These are phyloP conservation scores for Coleophora deauratella DNA, from an alignment of 2,888 invertebrate genomes.

Conservation along the genomic window DNA sequence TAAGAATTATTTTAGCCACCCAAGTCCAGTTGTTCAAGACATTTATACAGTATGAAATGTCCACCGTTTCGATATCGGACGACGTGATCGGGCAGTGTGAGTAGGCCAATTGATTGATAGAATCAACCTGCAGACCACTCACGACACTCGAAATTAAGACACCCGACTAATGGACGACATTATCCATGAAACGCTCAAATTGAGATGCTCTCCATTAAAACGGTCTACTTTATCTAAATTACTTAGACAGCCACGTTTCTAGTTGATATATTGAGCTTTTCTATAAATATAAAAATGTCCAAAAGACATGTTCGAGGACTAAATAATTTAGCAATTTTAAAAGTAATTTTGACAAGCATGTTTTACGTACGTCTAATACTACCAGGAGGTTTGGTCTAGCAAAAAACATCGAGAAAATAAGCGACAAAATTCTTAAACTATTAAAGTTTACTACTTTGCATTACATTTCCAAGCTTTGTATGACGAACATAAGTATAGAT, in stretches of 20 bases:
- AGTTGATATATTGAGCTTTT: not conserved
- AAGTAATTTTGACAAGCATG: not conserved
- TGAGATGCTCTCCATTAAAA: constrained; percentile 32
- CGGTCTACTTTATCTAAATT: constrained; percentile 10
- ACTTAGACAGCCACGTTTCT: not conserved
- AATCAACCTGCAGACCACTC: constrained; percentile 49
- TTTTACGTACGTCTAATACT: too few species aligned
- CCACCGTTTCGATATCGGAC: too few species aligned
- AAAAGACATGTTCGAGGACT: too few species aligned
- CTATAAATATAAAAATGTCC: not conserved
- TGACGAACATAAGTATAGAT: too few species aligned
- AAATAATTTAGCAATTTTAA: not conserved
- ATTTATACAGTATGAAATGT: too few species aligned
- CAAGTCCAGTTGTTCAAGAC: too few species aligned
- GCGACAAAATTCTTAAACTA: too few species aligned
- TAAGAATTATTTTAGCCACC: too few species aligned
- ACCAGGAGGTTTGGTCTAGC: too few species aligned
- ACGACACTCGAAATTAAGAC: constrained; percentile 52
- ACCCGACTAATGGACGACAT: constrained; percentile 57
- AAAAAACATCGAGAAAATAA: too few species aligned
- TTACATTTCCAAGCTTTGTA: too few species aligned
- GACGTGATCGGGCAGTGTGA: not conserved
- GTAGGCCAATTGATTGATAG: constrained; percentile 43
- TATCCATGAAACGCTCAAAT: constrained; percentile 58
- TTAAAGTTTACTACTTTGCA: too few species aligned